Base-by-base conservation (phyloP, 2,888 invertebrate species). In the Meiosimyza decipiens region DNA sequence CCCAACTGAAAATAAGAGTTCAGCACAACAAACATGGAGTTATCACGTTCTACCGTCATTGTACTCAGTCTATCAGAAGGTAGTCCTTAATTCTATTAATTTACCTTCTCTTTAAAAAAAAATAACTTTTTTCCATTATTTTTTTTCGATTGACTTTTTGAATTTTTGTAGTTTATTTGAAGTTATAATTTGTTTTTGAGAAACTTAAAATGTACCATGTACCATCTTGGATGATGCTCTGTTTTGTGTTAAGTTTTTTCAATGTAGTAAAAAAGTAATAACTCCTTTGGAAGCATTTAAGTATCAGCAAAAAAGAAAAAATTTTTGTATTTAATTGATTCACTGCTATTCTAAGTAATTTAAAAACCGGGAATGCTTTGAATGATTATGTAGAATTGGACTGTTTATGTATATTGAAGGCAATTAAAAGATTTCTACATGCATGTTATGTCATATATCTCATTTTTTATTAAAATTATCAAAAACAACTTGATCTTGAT, bases 1-100 rank as follows among this genome's bases (percentile, higher is more conserved):
- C 75, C 75, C 82, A 77, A 82, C 81, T 77, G 82, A 86, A 79
- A 87, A 40, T 40, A 40, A 86, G 79, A 85, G 82, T 82, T 83
- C 84, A 80, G 85, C 86, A 84, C 86, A 87, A 66, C 90, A 91
- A 83, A 90, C 91, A 75, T 95, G 95, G 94, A 93, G 94, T 87
- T 95, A 93, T 88, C 94, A 95, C 89, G 92, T 94, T 81, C 91
- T 94, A 85, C 94, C 95, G 81, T 93, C 93, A 84, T 90, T 95
- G 85, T 95, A 94, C 89, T 92, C 93, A 86, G 91, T 91, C 87
- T 93, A 93, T 84, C 94, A 95, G 90, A 95, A 95, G 95, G 95
- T 94, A 89, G 83, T 78, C 72, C 57, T 28, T 59, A 59, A 63
- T 68, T 66, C 57, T 63, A 3, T 40, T 28, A 64, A 66, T 62